Evolutionary conservation across 2,888 invertebrate genomes (phyloP), one percentile per base, ranked within the genome.

Genomic region (Cylloceria caligata): DNA sequence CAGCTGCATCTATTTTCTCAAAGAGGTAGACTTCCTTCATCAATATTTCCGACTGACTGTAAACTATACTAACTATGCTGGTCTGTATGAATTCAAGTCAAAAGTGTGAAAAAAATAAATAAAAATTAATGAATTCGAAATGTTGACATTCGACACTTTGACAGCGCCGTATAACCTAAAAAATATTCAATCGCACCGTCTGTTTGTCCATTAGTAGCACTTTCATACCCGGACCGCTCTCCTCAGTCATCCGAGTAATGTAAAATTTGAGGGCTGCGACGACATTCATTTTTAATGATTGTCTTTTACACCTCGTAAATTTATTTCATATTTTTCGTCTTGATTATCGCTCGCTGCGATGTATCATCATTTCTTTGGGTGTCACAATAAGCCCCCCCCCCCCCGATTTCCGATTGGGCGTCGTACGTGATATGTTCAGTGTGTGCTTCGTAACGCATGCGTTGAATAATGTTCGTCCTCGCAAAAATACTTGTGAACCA

Each of bases 201-300:
- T 99, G 98, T 93, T 97, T 98, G 93, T 99, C 99, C 97, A 99
- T 97, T 64, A 99, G 93, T 85, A 99, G 95, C 52, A 99, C 97
- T 95, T 99, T 99, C 99, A 99, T 99, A 68, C 99, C 99, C 0
- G 99, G 98, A 1, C 99, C 99, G 91, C 98, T 97, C 90, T 99
- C 98, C 86, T 98, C 97, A 4, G 99, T 98, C 99, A 99, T 99
- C 94, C 98, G 98, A 60, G 97, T 97, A 83, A 99, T 95, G 93
- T 99, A 99, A 92, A 97, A 95, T 93, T 98, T 98, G 6, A 99
- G 96, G 60, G 99, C 98, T 86, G 96, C 95, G 89, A 99, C 96
- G 21, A 98, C 96, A 93, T 99, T 98, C 99, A 99, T 97, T 91
- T 94, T 95, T 60, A 60, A 21, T 11, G 11, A 21, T 19, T 71